Evolutionary conservation across 64 coral and sea anemone genomes (phyloP), one percentile per base, ranked within the genome.

Genomic region (Pocillopora damicornis): DNA sequence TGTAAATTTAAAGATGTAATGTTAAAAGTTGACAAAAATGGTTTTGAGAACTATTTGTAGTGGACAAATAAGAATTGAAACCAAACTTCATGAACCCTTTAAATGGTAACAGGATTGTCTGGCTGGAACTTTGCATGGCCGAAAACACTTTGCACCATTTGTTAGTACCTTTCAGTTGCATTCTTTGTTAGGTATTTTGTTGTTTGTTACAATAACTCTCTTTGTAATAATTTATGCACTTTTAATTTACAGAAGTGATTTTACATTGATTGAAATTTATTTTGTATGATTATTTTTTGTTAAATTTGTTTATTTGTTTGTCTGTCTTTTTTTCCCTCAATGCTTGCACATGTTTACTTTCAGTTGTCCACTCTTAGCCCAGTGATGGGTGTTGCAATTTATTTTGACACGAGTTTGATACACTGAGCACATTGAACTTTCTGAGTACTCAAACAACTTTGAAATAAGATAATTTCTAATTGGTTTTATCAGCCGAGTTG

Each of bases 131-230:
- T 86, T 91, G 65, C 81, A 63, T 75, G 89, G 89, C 58, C 89
- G 89, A 84, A 91, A 91, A 76, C 69, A 86, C 80, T 86, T 74
- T 86, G 73, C 75, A 76, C 73, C 77, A 84, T 74, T 91, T 91
- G 89, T 91, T 91, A 91, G 89, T 91, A 91, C 80, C 64, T 83
- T 83, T 51, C 7, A 0, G 42, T 51, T 51, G 42, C 42, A 51
- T 51, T 51, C 42, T 51, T 51, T 51, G 42, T 51, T 51, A 45
- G 6, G 17, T n/a, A 67, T 42, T 17, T 37, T 79, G 4, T 60
- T 79, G 77, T 59, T 26, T 25, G 20, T 71, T 71, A 25, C 23
- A 68, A 22, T 68, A 9, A 22, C 59, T 78, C 20, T 79, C 10
- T 12, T 79, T 18, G 15, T 1, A 20, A 60, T 58, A 60, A 13